phyloP scores from a whole-genome alignment of 2,888 invertebrate species.

The Mechanitis messenoides region DNA sequence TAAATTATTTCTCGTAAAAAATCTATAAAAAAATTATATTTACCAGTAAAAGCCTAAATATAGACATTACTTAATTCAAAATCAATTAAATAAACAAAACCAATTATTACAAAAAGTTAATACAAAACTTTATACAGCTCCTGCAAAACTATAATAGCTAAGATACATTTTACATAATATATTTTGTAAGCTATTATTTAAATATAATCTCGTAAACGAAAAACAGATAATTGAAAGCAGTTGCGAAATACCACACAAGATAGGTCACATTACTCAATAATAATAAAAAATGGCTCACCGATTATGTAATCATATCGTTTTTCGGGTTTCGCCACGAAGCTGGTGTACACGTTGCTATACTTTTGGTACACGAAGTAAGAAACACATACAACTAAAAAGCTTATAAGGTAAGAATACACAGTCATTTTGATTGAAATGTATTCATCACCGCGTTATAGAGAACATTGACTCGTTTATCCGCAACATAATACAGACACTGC shows the following conservation, averaged over 20 bases:
- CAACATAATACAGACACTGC: slow-evolving; percentile 41
- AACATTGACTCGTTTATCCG: slow-evolving; percentile 30
- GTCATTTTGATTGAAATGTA: slow-evolving; percentile 42
- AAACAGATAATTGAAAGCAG: too few species aligned
- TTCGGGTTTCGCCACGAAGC: slow-evolving; percentile 52
- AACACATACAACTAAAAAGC: slow-evolving; percentile 45
- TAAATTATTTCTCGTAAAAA: too few species aligned
- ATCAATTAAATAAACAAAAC: too few species aligned
- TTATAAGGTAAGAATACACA: slow-evolving; percentile 49
- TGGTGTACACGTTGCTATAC: slow-evolving; percentile 49
- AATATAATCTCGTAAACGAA: too few species aligned
- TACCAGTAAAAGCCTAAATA: too few species aligned
- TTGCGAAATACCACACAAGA: neutral
- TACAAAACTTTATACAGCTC: too few species aligned
- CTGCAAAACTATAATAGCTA: too few species aligned
- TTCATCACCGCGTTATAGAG: slow-evolving; percentile 19
- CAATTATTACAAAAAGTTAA: too few species aligned
- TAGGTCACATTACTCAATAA: neutral
- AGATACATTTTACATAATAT: too few species aligned
- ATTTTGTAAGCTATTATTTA: too few species aligned
- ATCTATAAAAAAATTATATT: too few species aligned
- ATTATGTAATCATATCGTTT: slow-evolving; percentile 68
- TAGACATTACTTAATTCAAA: too few species aligned
- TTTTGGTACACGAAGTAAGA: slow-evolving; percentile 61
- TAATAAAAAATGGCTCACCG: slow-evolving; percentile 45